These are phyloP conservation scores for Trissolcus japonicus DNA, from an alignment of 2,888 invertebrate species.

Conservation along the genomic window DNA sequence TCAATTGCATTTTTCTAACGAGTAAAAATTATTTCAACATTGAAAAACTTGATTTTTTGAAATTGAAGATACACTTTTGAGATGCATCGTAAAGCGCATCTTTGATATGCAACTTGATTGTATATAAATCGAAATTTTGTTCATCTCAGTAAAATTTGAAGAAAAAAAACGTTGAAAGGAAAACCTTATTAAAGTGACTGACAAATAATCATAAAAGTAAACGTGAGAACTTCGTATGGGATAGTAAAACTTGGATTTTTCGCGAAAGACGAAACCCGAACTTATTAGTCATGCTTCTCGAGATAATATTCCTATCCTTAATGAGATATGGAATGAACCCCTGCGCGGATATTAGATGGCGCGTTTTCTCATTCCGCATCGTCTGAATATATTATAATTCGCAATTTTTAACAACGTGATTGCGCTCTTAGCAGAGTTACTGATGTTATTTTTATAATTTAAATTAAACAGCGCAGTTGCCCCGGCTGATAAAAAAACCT, in stretches of 20 bases:
- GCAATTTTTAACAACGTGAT: conserved; percentile 13
- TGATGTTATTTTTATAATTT: conserved; percentile 23
- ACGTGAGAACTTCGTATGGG: too few relatives aligned
- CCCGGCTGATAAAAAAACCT: background rate
- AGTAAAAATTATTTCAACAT: too few relatives aligned
- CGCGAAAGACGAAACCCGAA: conserved; percentile 11
- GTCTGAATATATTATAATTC: conserved; percentile 34
- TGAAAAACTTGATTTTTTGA: too few relatives aligned
- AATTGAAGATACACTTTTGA: too few relatives aligned
- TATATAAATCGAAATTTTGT: too few relatives aligned
- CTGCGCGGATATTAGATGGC: conserved; percentile 23
- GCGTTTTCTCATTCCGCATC: conserved; percentile 23
- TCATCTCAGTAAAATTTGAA: too few relatives aligned
- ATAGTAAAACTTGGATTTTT: conserved; percentile 9
- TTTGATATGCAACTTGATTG: too few relatives aligned
- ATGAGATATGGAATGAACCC: conserved; percentile 43
- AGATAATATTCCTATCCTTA: conserved; percentile 38
- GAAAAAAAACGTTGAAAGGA: too few relatives aligned
- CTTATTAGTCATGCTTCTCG: conserved; percentile 38
- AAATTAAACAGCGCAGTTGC: conserved; percentile 16
- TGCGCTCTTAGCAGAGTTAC: conserved; percentile 5
- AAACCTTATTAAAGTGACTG: too few relatives aligned
- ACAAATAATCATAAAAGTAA: too few relatives aligned
- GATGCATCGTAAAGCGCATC: too few relatives aligned
- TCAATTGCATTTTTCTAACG: conserved; percentile 2